Conservation (phyloP, 92 coral and sea anemone species). For the Palythoa heliodiscus region DNA sequence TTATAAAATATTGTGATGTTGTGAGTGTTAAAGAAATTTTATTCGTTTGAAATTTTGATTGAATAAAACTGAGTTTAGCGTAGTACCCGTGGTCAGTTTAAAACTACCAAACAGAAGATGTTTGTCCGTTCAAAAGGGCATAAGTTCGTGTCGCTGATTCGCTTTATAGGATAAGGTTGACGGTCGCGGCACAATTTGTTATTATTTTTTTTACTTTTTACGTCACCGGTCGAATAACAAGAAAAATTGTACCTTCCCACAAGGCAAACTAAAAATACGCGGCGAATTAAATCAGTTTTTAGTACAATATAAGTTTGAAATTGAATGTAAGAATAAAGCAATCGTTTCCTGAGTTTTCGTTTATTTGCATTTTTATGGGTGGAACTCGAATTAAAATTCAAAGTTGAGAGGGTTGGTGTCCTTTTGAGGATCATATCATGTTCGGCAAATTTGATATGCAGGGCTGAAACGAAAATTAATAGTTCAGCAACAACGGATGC, state of each 20-base stretch:
- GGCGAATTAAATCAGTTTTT: not conserved
- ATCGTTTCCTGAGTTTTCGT: not conserved
- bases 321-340: not conserved
- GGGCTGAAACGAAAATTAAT: not conserved
- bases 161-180: too few relatives aligned
- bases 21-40: not conserved
- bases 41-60: not conserved
- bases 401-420: not conserved
- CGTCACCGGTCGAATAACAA: not conserved
- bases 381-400: constrained; percentile 21
- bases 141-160: too few relatives aligned
- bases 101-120: too few relatives aligned
- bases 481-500: not conserved
- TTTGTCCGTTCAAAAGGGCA: too few relatives aligned
- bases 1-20: not conserved
- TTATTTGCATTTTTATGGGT: constrained; percentile 26
- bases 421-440: not conserved
- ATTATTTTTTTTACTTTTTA: not conserved
- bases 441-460: not conserved
- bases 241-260: not conserved
- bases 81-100: not conserved
- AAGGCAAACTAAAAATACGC: not conserved
- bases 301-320: not conserved
- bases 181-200: too few relatives aligned
- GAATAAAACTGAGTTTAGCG: not conserved